These are phyloP conservation scores for Motacilla alba DNA, from an alignment of 2,113 vertebrate species.

Conservation along the genomic window DNA sequence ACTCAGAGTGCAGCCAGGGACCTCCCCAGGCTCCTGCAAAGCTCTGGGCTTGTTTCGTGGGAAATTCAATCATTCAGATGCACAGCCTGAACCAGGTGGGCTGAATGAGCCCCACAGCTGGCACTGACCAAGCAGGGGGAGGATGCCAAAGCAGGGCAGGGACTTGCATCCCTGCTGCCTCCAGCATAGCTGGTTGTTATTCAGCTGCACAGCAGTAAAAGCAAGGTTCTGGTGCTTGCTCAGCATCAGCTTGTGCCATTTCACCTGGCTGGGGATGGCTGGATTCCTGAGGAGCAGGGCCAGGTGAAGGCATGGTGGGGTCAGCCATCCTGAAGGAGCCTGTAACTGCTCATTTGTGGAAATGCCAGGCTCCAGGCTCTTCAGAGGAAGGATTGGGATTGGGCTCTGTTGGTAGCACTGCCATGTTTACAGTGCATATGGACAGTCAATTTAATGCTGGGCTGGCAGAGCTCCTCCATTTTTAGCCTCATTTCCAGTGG, in stretches of 20 bases:
- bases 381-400: neutral
- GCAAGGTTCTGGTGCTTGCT: neutral
- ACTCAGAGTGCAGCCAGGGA: neutral
- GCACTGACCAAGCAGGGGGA: neutral
- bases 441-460: neutral
- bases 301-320: neutral
- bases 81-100: neutral
- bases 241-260: neutral
- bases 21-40: neutral
- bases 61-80: neutral
- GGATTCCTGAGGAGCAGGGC: neutral
- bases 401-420: neutral
- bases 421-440: neutral
- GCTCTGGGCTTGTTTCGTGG: neutral
- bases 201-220: neutral
- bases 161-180: neutral
- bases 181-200: neutral
- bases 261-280: neutral
- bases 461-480: neutral
- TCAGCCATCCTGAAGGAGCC: neutral
- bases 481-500: neutral
- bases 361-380: neutral
- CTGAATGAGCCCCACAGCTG: neutral
- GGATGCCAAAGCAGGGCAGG: neutral
- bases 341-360: neutral